Evolutionary conservation across 2,797 vertebrate genomes (phyloP).

Genomic region (Chrosomus eos): DNA sequence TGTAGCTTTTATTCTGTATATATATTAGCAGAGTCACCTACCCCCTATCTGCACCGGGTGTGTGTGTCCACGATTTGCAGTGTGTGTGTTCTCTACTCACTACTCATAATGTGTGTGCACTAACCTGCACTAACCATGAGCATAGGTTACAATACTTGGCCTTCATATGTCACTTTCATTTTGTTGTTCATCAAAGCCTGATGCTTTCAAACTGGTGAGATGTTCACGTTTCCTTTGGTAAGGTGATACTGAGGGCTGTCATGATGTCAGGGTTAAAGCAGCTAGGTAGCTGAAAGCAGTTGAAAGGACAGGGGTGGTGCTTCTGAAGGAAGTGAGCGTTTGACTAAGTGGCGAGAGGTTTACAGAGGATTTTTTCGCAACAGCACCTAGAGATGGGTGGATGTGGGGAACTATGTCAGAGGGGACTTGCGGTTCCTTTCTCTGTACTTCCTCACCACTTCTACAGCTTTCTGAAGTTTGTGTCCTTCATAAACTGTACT

Average conservation of each 20-base stretch:
- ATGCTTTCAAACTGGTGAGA: background rate
- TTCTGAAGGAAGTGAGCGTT: slow-evolving; percentile 51
- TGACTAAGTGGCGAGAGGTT: background rate
- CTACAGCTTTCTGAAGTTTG: slow-evolving; percentile 27
- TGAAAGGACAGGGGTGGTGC: background rate
- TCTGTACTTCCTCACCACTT: slow-evolving; percentile 69
- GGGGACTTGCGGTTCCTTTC: slow-evolving; percentile 63
- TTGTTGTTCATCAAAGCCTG: background rate
- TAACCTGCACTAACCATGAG: too few relatives aligned
- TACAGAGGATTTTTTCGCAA: slow-evolving; percentile 42
- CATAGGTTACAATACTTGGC: too few relatives aligned
- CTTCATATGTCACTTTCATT: too few relatives aligned
- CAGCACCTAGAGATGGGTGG: background rate
- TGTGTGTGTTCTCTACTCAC: too few relatives aligned
- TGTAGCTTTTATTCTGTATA: background rate
- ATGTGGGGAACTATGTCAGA: slow-evolving; percentile 48
- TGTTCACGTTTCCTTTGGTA: slow-evolving; percentile 10
- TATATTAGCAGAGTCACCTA: background rate
- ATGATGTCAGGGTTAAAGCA: background rate
- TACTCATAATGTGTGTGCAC: too few relatives aligned
- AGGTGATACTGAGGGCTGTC: background rate
- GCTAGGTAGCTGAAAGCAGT: slow-evolving; percentile 1
- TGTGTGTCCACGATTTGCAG: too few relatives aligned
- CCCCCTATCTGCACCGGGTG: too few relatives aligned
- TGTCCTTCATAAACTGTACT: background rate